A percentile compares a stretch with the other conserved stretches of the same genome.
These are phyloP conservation scores for Platysternon megacephalum DNA, from an alignment of 2,113 vertebrate genomes.

Conservation along the genomic window DNA sequence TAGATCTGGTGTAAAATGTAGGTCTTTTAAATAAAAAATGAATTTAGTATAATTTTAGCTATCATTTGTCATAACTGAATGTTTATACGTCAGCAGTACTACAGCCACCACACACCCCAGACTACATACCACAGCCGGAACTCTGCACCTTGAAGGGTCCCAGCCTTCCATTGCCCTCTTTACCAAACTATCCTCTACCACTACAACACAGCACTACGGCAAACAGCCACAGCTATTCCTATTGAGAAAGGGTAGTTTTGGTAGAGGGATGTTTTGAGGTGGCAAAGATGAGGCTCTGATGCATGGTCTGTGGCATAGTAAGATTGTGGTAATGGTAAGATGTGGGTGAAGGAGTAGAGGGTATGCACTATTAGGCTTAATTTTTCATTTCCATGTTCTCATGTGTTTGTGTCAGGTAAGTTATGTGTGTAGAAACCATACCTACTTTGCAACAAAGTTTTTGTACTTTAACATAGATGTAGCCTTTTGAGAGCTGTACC, in stretches of 20 bases:
- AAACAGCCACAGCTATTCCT: not conserved
- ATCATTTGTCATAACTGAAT: not conserved
- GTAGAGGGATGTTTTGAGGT: not conserved
- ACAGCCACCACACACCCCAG: not conserved
- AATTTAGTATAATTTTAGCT: not conserved
- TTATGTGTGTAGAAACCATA: not conserved
- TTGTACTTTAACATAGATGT: not conserved
- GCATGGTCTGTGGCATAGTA: not conserved
- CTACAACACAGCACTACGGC: not conserved
- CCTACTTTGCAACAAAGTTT: not conserved
- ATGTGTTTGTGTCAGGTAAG: not conserved
- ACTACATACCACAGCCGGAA: not conserved
- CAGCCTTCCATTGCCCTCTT: not conserved
- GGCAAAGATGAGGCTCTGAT: not conserved
- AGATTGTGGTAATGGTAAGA: not conserved
- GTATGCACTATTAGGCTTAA: not conserved
- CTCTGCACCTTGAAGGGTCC: not conserved
- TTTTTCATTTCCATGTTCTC: not conserved
- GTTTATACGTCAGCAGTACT: not conserved
- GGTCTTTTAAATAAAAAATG: not conserved
- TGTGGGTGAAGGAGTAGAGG: not conserved
- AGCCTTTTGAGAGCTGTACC: not conserved
- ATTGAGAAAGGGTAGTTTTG: not conserved
- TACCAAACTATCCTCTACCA: not conserved
- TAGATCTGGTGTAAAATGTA: not conserved